phyloP scores from a whole-genome alignment of 1,140 invertebrate genomes.

The Eueides isabella region DNA sequence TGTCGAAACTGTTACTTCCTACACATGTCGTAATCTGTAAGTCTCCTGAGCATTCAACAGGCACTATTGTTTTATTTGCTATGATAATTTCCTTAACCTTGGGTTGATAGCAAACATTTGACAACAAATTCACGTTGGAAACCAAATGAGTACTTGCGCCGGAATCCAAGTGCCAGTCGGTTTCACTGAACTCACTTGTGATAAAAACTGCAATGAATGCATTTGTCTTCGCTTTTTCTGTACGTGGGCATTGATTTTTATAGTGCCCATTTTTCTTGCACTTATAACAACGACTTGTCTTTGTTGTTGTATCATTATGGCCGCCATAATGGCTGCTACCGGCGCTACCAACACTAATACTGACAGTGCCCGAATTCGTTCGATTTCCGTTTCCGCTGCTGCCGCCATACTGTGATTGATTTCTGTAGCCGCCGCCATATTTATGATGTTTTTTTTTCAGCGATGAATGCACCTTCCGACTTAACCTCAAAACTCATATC shows the following conservation, averaged over 20 bases:
- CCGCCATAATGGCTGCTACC: slow-evolving; percentile 5
- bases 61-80: slow-evolving; percentile 39
- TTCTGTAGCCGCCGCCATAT: neutral
- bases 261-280: slow-evolving; percentile 44
- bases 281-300: slow-evolving; percentile 38
- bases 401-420: neutral
- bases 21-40: slow-evolving; percentile 40
- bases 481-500: slow-evolving; percentile 34
- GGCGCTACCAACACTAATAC: neutral
- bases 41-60: slow-evolving; percentile 43
- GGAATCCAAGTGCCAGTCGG: slow-evolving; percentile 47
- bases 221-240: slow-evolving; percentile 41
- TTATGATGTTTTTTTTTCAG: slow-evolving; percentile 5
- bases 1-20: slow-evolving; percentile 2
- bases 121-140: slow-evolving; percentile 36
- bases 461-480: slow-evolving; percentile 31
- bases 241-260: slow-evolving; percentile 35
- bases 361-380: neutral
- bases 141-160: slow-evolving; percentile 46
- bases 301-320: too few species aligned
- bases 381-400: neutral
- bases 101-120: slow-evolving; percentile 38
- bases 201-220: slow-evolving; percentile 50
- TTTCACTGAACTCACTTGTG: slow-evolving; percentile 38
- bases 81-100: slow-evolving; percentile 45